Evolutionary conservation across 1,140 invertebrate species (phyloP).

Genomic region (Arctopsyche grandis): DNA sequence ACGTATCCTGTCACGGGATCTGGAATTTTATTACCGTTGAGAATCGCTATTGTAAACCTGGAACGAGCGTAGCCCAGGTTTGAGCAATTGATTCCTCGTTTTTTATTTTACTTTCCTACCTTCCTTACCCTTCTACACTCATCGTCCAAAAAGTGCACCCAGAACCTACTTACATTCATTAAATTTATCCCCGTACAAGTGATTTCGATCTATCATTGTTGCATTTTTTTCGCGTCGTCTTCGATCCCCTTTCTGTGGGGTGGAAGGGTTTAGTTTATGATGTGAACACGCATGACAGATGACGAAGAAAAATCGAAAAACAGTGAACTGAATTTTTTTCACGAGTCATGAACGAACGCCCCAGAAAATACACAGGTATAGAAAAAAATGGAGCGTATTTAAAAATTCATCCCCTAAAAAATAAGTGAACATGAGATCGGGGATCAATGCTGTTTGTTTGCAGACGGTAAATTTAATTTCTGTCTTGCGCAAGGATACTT

Average conservation of each 20-base stretch:
- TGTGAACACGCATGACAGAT: constrained; percentile 54
- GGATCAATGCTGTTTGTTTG: constrained; percentile 46
- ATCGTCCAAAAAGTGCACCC: background rate
- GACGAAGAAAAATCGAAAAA: constrained; percentile 55
- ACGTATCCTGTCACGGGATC: background rate
- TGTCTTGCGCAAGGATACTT: constrained; percentile 46
- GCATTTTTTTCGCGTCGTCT: constrained; percentile 15
- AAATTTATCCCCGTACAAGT: constrained; percentile 36
- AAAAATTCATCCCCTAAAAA: constrained; percentile 50
- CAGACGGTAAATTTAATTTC: constrained; percentile 51
- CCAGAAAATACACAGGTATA: constrained; percentile 15
- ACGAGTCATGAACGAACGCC: constrained; percentile 41
- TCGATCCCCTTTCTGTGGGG: constrained; percentile 26
- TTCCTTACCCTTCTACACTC: background rate
- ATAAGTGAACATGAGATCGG: constrained; percentile 8
- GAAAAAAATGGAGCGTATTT: constrained; percentile 48
- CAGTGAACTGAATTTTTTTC: constrained; percentile 52
- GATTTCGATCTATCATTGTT: constrained; percentile 47
- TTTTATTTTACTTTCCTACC: constrained; percentile 2
- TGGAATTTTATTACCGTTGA: constrained; percentile 30
- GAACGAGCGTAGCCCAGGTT: background rate
- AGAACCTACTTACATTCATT: constrained; percentile 13
- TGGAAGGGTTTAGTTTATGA: constrained; percentile 51
- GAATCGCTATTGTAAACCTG: constrained; percentile 9
- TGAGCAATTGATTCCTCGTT: constrained; percentile 40